Evolutionary conservation across 2,113 vertebrate genomes (phyloP).

Genomic region (Stegostoma tigrinum): DNA sequence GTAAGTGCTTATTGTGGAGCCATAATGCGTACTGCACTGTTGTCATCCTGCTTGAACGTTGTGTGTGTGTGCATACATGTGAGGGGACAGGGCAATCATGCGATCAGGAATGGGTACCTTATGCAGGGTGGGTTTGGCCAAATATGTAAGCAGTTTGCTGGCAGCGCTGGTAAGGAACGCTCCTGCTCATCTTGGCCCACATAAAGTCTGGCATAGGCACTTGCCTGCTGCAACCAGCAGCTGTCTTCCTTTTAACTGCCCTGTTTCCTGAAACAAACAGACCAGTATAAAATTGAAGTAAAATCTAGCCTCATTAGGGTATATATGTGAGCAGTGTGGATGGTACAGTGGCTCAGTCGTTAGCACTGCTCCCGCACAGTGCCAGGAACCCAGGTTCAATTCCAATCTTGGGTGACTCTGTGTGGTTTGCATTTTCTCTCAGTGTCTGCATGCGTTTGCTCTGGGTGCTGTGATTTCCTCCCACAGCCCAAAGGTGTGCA

Average conservation of each 20-base stretch:
- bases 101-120: not conserved
- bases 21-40: not conserved
- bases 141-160: not conserved
- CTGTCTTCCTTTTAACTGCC: not conserved
- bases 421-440: too few species aligned
- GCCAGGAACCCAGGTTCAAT: too few species aligned
- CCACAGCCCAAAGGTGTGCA: too few species aligned
- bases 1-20: constrained; percentile 52
- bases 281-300: not conserved
- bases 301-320: not conserved
- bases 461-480: too few species aligned
- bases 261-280: not conserved
- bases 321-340: not conserved
- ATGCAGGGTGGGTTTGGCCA: not conserved
- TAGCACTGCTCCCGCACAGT: too few species aligned
- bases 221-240: not conserved
- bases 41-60: not conserved
- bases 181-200: not conserved
- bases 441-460: too few species aligned
- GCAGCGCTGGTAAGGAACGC: not conserved
- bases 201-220: too few species aligned
- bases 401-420: too few species aligned
- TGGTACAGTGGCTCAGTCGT: too few species aligned
- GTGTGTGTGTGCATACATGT: too few species aligned
- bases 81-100: too few species aligned